Percentiles rank a stretch among this genome's conserved stretches.
phyloP scores from a whole-genome alignment of 2,797 vertebrate genomes.

The Knipowitschia caucasica region DNA sequence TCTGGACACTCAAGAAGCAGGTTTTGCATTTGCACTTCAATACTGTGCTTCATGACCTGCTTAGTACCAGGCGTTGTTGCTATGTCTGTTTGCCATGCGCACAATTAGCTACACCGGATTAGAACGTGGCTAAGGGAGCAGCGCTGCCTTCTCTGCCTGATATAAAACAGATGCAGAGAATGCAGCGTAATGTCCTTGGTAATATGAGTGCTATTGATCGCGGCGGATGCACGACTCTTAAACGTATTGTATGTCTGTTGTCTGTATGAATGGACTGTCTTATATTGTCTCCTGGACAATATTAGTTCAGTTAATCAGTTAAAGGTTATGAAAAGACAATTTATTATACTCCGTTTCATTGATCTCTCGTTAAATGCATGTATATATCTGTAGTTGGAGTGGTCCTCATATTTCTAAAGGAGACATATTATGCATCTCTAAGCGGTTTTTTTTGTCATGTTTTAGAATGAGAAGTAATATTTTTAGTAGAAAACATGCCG shows the following conservation, averaged over 20 bases:
- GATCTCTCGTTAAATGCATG: too few species aligned
- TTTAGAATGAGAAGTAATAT: too few species aligned
- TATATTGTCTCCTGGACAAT: constrained; percentile 22
- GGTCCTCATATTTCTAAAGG: too few species aligned
- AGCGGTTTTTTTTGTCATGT: too few species aligned
- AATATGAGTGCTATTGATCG: constrained; percentile 44
- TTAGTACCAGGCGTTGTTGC: too few species aligned
- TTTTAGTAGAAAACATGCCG: too few species aligned
- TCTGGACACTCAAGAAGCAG: constrained; percentile 1
- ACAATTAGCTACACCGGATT: constrained; percentile 22
- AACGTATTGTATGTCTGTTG: neutral
- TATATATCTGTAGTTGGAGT: too few species aligned
- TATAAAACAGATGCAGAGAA: constrained; percentile 17
- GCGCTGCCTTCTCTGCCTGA: neutral
- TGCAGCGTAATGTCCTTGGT: constrained; percentile 53
- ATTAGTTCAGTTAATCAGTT: neutral
- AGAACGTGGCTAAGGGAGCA: neutral
- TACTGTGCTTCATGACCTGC: too few species aligned
- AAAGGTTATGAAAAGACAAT: too few species aligned
- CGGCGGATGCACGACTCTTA: constrained; percentile 13
- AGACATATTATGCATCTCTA: too few species aligned
- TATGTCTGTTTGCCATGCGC: constrained; percentile 5
- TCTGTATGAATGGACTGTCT: constrained; percentile 28
- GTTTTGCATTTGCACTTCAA: neutral
- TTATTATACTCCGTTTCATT: too few species aligned